A percentile compares a stretch with the other conserved stretches of the same genome.
phyloP scores from a whole-genome alignment of 2,888 invertebrate genomes.

The Tenthredo notha region DNA sequence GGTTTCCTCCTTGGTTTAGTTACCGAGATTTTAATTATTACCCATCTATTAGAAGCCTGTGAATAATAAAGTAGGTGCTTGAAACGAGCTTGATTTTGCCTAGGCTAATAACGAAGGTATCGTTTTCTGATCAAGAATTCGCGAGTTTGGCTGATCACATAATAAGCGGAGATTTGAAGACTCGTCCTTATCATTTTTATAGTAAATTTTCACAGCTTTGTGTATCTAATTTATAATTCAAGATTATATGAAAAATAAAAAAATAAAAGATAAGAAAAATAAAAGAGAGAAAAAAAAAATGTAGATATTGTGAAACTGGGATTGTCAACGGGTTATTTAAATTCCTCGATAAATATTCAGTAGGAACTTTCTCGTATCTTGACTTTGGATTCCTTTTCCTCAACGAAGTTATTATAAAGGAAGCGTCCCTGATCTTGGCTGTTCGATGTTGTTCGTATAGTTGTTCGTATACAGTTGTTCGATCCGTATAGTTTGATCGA shows the following conservation, averaged over 20 bases:
- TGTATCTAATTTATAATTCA: not conserved
- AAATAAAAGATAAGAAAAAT: not conserved
- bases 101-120: not conserved
- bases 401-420: constrained; percentile 29
- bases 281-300: not conserved
- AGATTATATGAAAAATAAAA: not conserved
- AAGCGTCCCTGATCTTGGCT: constrained; percentile 34
- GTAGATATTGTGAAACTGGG: not conserved
- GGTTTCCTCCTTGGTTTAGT: not conserved
- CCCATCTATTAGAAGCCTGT: not conserved
- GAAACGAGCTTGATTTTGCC: not conserved
- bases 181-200: not conserved
- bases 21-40: not conserved
- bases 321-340: constrained; percentile 34
- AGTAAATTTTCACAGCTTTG: not conserved
- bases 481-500: not conserved
- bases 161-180: not conserved
- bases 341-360: constrained; percentile 38
- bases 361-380: constrained; percentile 16
- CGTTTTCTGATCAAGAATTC: not conserved
- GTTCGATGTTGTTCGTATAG: constrained; percentile 31
- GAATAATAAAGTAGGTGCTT: not conserved
- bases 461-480: not conserved
- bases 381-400: not conserved
- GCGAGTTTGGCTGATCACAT: not conserved